Evolutionary conservation across 1,140 invertebrate genomes (phyloP).

Genomic region (Centruroides vittatus): DNA sequence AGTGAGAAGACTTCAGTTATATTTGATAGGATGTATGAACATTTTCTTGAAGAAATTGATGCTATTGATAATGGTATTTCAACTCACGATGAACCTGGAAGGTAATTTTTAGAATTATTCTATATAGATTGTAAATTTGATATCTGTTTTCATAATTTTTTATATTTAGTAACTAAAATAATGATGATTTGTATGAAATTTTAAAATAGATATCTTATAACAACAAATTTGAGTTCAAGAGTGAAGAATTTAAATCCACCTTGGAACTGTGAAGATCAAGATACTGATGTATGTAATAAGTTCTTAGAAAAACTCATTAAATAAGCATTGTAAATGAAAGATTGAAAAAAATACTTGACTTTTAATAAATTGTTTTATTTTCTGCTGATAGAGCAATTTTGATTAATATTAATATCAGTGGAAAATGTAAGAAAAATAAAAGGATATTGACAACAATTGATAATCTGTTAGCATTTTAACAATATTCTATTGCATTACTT

Average conservation of each 20-base stretch:
- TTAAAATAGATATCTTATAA: conserved; percentile 50
- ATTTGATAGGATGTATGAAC: conserved; percentile 75
- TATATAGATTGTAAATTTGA: too few relatives aligned
- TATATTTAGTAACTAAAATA: neutral
- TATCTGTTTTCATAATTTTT: too few relatives aligned
- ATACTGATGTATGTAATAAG: conserved; percentile 30
- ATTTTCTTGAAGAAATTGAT: conserved; percentile 87
- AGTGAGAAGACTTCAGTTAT: conserved; percentile 37
- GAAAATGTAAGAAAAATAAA: too few relatives aligned
- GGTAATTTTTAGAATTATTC: neutral
- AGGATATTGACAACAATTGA: too few relatives aligned
- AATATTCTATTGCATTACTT: too few relatives aligned
- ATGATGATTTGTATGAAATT: conserved; percentile 11
- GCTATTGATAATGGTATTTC: conserved; percentile 90
- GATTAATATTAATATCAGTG: too few relatives aligned
- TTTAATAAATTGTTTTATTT: too few relatives aligned
- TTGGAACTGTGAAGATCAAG: conserved; percentile 54
- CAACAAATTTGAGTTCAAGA: conserved; percentile 57
- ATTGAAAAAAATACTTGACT: too few relatives aligned
- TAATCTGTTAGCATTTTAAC: too few relatives aligned
- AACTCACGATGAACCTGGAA: conserved; percentile 52
- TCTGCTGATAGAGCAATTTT: too few relatives aligned
- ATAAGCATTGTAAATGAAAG: too few relatives aligned
- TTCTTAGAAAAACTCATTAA: too few relatives aligned
- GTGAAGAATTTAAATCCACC: conserved; percentile 64